Percentiles rank a stretch among this genome's conserved stretches.
Conservation (phyloP, 2,797 vertebrate species). For the Aratinga solstitialis region DNA sequence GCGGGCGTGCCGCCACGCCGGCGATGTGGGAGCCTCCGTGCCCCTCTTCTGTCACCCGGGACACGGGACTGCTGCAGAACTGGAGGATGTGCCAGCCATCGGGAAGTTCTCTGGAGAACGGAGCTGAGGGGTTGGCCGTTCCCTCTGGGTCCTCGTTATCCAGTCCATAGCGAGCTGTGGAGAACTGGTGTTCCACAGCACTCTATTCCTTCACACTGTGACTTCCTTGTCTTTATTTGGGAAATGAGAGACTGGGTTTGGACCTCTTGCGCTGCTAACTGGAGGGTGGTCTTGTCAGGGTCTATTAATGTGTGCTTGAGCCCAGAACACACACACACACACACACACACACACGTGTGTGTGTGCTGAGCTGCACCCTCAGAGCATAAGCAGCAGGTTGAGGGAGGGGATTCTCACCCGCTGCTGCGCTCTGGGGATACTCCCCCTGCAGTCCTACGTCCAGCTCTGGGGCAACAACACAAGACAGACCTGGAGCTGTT, state of each 20-base stretch:
- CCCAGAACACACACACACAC: too few species aligned
- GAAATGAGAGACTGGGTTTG: not conserved
- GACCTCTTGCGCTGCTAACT: too few species aligned
- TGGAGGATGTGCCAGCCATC: not conserved
- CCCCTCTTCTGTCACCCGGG: not conserved
- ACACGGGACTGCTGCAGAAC: not conserved
- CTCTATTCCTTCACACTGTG: not conserved
- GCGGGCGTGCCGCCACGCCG: not conserved
- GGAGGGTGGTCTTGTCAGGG: accelerated
- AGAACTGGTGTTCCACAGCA: not conserved
- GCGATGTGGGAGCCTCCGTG: not conserved
- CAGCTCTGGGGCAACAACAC: not conserved
- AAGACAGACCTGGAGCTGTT: not conserved
- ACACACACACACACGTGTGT: too few species aligned
- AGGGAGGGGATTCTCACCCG: not conserved
- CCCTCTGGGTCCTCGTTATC: not conserved
- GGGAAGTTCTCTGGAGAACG: not conserved
- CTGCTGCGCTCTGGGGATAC: not conserved
- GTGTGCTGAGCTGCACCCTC: not conserved
- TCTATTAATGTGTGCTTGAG: not conserved
- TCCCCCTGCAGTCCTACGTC: not conserved
- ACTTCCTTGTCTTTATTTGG: not conserved
- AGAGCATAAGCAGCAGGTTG: not conserved
- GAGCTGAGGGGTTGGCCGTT: not conserved
- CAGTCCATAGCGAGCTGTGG: not conserved